Evolutionary conservation across 2,888 invertebrate species (phyloP).

Genomic region (Charanyca ferruginea): DNA sequence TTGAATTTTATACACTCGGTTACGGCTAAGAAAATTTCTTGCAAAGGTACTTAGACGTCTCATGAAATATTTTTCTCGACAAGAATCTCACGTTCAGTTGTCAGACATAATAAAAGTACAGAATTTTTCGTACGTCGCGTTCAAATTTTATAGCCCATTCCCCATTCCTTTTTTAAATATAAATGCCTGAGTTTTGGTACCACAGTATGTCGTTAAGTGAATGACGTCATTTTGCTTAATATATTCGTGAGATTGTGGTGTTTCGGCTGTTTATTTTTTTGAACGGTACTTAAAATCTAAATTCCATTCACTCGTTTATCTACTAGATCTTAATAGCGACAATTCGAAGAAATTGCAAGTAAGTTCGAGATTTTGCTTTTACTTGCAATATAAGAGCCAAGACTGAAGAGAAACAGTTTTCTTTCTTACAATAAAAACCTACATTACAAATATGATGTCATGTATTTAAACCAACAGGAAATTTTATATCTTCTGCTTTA

Average conservation of each 20-base stretch:
- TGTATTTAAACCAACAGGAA: constrained; percentile 7
- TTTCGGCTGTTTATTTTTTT: constrained; percentile 18
- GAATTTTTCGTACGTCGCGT: constrained; percentile 26
- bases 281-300: constrained; percentile 12
- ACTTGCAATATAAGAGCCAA: neutral
- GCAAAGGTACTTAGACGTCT: constrained; percentile 20
- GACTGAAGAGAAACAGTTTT: neutral
- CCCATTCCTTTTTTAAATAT: constrained; percentile 46
- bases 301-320: neutral
- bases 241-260: constrained; percentile 33
- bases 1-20: constrained; percentile 35
- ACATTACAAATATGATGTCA: neutral
- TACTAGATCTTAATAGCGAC: neutral
- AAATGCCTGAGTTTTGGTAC: constrained; percentile 31
- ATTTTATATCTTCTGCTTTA: neutral
- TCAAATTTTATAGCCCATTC: constrained; percentile 39
- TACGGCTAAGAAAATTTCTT: constrained; percentile 21
- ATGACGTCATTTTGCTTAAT: constrained; percentile 39
- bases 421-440: too few relatives aligned
- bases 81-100: constrained; percentile 36
- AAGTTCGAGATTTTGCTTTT: neutral
- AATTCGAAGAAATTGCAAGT: too few relatives aligned
- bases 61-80: constrained; percentile 35
- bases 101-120: constrained; percentile 46
- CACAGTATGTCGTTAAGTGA: constrained; percentile 34